Conservation (phyloP, 2,797 vertebrate species). For the Lindbergichthys nudifrons region DNA sequence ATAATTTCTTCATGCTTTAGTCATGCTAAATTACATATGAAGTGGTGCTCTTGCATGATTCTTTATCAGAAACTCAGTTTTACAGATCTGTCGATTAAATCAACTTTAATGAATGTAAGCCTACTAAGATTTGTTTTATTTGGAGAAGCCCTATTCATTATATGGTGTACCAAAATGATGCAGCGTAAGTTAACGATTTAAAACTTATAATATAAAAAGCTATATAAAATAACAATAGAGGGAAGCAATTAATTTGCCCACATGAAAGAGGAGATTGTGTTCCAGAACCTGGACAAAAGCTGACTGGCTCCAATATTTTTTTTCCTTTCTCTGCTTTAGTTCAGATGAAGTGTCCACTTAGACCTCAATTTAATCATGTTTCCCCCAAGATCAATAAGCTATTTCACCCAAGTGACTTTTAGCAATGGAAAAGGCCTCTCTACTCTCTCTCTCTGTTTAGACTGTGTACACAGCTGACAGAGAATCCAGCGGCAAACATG, state of each 20-base stretch:
- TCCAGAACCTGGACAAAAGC: conserved; percentile 23
- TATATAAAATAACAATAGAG: neutral
- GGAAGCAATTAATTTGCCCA: neutral
- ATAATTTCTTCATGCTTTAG: too few species aligned
- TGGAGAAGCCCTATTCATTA: neutral
- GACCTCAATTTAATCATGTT: conserved; percentile 79
- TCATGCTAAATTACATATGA: too few species aligned
- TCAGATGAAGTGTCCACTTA: conserved; percentile 76
- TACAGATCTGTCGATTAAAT: too few species aligned
- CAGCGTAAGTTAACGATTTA: neutral
- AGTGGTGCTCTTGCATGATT: too few species aligned
- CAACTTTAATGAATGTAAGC: too few species aligned
- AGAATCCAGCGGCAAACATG: conserved; percentile 77
- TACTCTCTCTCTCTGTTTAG: conserved; percentile 68
- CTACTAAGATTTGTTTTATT: too few species aligned
- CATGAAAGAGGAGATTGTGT: conserved; percentile 17
- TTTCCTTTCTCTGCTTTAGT: conserved; percentile 49
- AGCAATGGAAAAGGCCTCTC: conserved; percentile 68
- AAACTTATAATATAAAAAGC: too few species aligned
- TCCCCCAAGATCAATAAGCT: conserved; percentile 79
- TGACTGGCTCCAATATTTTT: conserved; percentile 13
- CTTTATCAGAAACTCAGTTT: too few species aligned
- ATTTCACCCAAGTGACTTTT: conserved; percentile 76
- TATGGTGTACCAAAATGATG: neutral
- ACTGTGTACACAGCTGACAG: conserved; percentile 83